These are phyloP conservation scores for Porphyrio hochstetteri DNA, from an alignment of 2,113 vertebrate genomes.

Conservation along the genomic window DNA sequence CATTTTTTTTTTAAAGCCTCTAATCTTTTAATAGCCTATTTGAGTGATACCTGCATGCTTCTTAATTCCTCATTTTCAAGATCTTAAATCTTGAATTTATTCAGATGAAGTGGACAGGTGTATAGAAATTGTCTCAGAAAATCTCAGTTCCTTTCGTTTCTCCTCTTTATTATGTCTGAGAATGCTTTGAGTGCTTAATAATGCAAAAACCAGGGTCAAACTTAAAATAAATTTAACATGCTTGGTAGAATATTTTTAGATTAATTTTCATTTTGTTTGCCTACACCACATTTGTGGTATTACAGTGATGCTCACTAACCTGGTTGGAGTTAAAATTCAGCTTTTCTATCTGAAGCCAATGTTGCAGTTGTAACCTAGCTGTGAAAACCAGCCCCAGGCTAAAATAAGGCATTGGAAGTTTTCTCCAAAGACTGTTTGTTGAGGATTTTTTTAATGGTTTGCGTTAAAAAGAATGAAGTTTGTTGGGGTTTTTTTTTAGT, in stretches of 20 bases:
- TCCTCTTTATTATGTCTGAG: background rate
- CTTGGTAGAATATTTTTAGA: background rate
- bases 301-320: background rate
- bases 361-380: background rate
- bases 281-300: background rate
- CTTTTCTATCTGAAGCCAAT: background rate
- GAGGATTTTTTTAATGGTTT: background rate
- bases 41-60: background rate
- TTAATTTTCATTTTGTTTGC: background rate
- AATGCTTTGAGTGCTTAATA: background rate
- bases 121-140: background rate
- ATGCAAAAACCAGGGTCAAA: background rate
- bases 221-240: background rate
- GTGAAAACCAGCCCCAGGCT: conserved; percentile 38
- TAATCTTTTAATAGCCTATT: background rate
- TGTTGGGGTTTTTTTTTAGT: background rate
- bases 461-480: background rate
- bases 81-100: background rate
- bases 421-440: background rate
- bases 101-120: background rate
- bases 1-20: background rate
- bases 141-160: background rate
- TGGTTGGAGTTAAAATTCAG: background rate
- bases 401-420: background rate
- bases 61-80: background rate